Base-by-base conservation (phyloP, 2,797 vertebrate genomes). In the Leuciscus waleckii region DNA sequence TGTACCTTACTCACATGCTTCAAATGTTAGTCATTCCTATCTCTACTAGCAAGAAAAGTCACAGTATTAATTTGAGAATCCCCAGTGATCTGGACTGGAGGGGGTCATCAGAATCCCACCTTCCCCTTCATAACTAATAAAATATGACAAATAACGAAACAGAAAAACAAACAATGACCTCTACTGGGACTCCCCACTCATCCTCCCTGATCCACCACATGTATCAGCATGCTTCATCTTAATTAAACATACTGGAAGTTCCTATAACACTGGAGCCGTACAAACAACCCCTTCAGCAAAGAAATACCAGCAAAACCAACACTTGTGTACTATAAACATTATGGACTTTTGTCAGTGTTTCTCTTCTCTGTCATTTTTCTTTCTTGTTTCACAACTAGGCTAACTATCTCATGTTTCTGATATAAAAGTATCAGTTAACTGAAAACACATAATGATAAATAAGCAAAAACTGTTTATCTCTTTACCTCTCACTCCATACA, bases 161-260 rank as follows among this genome's bases (percentile, higher is more conserved):
- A 32, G 49, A 84, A 87, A 87, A 78, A 85, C 71, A 87, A 82
- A 87, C 63, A 87, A 46, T 71, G 80, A 80, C 73, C 68, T 74
- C 75, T 78, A 29, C 67, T 73, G 81, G 88, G 84, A 65, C 19
- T 63, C 43, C 77, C 84, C 81, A 51, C 39, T 13, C 23, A 21
- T 73, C 9, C 39, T 56, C 23, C n/a, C 32, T 19, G 1, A 83
- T 69, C 32, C 61, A 37, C n/a, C 29, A 43, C 73, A 67, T 71
- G 71, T 74, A 81, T 82, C 84, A 84, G 35, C 79, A 81, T 26
- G 26, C 65, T 61, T 74, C 51, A 43, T 81, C 85, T 68, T 79
- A 70, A 86, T 86, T 19, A 86, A 86, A 39, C 54, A 73, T 26
- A 23, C 39, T 58, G 71, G 81, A 86, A 67, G 61, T 46, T 63